These are phyloP conservation scores for Dioctria linearis DNA, from an alignment of 2,888 invertebrate species.

Conservation along the genomic window DNA sequence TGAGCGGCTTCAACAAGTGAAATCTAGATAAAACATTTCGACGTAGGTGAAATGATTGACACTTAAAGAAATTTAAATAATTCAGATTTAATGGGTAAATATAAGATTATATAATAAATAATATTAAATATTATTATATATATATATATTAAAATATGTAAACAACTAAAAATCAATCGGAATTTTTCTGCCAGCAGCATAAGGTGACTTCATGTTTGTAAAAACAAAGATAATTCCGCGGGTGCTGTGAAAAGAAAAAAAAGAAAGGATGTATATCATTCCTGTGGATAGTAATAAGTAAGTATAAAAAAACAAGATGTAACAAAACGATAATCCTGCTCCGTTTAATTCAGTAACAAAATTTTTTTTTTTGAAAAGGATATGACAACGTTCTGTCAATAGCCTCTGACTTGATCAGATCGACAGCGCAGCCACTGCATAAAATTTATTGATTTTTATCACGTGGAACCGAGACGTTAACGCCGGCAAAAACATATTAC, in stretches of 20 bases:
- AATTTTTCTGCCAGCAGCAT: slow-evolving; percentile 60
- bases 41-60: too few relatives aligned
- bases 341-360: too few relatives aligned
- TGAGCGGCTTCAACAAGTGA: too few relatives aligned
- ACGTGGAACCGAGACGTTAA: too few relatives aligned
- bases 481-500: too few relatives aligned
- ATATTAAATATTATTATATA: neutral
- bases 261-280: slow-evolving; percentile 10
- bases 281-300: neutral
- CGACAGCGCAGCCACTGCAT: too few relatives aligned
- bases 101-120: neutral
- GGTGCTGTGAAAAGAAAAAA: slow-evolving; percentile 57
- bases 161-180: neutral
- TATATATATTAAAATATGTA: neutral
- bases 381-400: too few relatives aligned
- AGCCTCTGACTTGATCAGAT: too few relatives aligned
- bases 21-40: too few relatives aligned
- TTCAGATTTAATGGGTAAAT: neutral
- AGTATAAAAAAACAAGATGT: neutral
- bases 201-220: slow-evolving; percentile 61
- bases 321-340: too few relatives aligned
- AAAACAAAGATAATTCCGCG: slow-evolving; percentile 61
- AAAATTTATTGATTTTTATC: slow-evolving; percentile 12
- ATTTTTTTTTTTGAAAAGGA: too few relatives aligned
- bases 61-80: too few relatives aligned